phyloP scores from a whole-genome alignment of 2,888 invertebrate species.

The Cremastinae sp. region DNA sequence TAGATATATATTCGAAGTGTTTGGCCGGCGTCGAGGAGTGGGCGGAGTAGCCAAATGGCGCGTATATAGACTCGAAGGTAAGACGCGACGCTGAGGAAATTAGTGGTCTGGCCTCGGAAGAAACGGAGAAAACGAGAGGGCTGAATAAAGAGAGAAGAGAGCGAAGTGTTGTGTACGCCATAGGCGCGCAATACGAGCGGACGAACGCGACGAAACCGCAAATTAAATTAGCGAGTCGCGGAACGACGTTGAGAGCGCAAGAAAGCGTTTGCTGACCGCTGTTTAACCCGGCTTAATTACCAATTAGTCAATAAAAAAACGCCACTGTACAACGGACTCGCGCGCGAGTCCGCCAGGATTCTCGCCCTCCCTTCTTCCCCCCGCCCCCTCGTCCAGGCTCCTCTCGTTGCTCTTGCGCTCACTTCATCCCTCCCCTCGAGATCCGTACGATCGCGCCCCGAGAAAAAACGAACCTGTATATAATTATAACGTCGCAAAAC shows the following conservation, averaged over 20 bases:
- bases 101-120: conserved; percentile 40
- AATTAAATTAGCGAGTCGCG: conserved; percentile 78
- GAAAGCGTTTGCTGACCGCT: conserved; percentile 78
- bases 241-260: conserved; percentile 74
- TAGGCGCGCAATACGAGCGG: conserved; percentile 62
- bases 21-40: conserved; percentile 46
- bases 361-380: conserved; percentile 11
- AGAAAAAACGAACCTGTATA: conserved; percentile 75
- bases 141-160: conserved; percentile 33
- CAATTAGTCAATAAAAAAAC: conserved; percentile 79
- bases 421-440: conserved; percentile 47
- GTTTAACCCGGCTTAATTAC: conserved; percentile 78
- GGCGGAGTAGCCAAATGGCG: conserved; percentile 58
- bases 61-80: conserved; percentile 48
- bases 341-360: conserved; percentile 58
- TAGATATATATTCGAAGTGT: too few relatives aligned
- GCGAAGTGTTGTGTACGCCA: conserved; percentile 50
- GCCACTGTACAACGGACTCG: conserved; percentile 68
- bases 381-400: conserved; percentile 43
- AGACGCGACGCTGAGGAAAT: conserved; percentile 57
- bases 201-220: conserved; percentile 78
- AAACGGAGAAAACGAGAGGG: conserved; percentile 21
- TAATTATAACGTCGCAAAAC: conserved; percentile 78
- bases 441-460: conserved; percentile 68
- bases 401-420: too few relatives aligned